Evolutionary conservation across 1,140 invertebrate species (phyloP), one percentile per base, ranked within the genome.

Genomic region (Helicoverpa zea): DNA sequence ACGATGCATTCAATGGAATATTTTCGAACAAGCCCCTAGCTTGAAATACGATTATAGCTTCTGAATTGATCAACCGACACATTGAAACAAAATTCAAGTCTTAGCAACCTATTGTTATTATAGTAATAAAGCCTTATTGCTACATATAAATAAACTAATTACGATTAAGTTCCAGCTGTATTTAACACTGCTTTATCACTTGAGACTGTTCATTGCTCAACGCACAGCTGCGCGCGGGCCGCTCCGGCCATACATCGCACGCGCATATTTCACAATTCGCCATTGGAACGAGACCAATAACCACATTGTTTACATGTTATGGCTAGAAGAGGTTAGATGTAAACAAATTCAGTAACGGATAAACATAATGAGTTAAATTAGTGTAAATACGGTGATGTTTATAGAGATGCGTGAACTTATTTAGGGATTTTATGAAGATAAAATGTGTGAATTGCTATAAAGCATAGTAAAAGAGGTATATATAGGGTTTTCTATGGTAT

Each of bases 261-360:
- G 68, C 59, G 64, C 56, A 59, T 59, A 77, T 78, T 81, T 81
- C 75, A 74, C 66, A 81, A 78, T 68, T 29, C 16, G 2, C 58
- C 68, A 79, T 59, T 68, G 43, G 47, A 77, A 43, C 23, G 14
- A 51, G 61, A 23, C 47, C 49, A 66, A 54, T 43, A 35, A 66
- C 30, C 11, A 16, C 59, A n/a, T 68, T 66, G 61, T 79, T 23
- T 63, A 64, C 51, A 16, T 58, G 29, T 68, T 58, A 23, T 79
- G 64, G 77, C 77, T 68, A 13, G 54, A 63, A 58, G 3, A 51
- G n/a, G 51, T 77, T 16, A 29, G 29, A 16, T 54, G 18, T 52
- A 77, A 73, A 73, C 54, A 73, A 56, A 77, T 66, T 75, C 13
- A 23, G 14, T 72, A 52, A 52, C 18, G 23, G 49, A 43, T 51